Evolutionary conservation across 2,113 vertebrate genomes (phyloP).

Genomic region (Martes martes): DNA sequence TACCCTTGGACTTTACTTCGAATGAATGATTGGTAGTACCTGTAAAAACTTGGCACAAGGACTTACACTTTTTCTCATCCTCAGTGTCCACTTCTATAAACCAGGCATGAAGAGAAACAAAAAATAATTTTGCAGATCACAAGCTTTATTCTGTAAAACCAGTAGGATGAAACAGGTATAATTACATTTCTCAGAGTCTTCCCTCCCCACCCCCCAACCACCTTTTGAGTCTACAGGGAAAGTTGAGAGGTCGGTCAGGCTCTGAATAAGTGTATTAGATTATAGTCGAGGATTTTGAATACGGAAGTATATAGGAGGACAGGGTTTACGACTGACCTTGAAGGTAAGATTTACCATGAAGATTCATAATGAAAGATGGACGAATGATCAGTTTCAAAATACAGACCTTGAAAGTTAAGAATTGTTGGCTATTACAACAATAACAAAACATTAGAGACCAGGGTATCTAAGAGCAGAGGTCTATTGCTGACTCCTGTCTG

Average conservation of each 20-base stretch:
- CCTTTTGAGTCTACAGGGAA: not conserved
- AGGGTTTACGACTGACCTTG: not conserved
- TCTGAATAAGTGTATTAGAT: not conserved
- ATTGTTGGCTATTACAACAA: not conserved
- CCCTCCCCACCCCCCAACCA: not conserved
- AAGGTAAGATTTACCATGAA: constrained; percentile 18
- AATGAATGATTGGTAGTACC: constrained; percentile 1
- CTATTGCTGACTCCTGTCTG: not conserved
- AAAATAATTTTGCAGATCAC: not conserved
- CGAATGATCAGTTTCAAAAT: not conserved
- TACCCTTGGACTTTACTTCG: not conserved
- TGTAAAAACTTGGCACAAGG: not conserved
- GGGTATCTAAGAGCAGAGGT: not conserved
- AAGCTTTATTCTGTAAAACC: not conserved
- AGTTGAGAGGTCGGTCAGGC: not conserved
- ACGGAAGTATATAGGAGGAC: not conserved
- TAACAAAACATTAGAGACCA: not conserved
- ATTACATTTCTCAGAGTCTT: not conserved
- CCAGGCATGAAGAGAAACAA: not conserved
- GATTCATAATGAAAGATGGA: not conserved
- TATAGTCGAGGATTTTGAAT: not conserved
- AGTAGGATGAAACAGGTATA: not conserved
- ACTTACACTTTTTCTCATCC: constrained; percentile 8
- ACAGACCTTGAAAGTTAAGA: not conserved
- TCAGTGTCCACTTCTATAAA: not conserved